Evolutionary conservation across 2,888 invertebrate genomes (phyloP), one percentile per base, ranked within the genome.

Genomic region (Chalcis sispes): DNA sequence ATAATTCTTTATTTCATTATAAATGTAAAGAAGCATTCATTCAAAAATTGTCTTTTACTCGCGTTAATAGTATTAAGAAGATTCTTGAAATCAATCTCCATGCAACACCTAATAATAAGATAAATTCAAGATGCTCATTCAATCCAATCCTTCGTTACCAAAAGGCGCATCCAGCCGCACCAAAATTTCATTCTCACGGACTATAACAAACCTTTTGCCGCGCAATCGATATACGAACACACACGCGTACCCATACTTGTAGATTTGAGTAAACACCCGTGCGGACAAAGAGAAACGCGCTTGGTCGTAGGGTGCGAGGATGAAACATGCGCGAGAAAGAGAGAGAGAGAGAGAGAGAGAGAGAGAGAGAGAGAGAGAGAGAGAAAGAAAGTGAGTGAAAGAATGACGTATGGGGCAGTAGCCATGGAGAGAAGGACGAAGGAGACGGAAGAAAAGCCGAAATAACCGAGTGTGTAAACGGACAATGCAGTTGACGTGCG

Each of bases 331-430:
- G 13, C 40, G 61, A 25, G 36, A 25, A 29, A n/a, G 46, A 20
- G 59, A 56, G 48, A 58, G 54, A 71, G 71, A 48, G 65, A 71
- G 54, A 66, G 66, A 66, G 66, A 66, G 65, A 52, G 2, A 23
- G 23, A 3, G 23, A 52, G 23, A 52, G 23, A 4, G 23, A 23
- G 8, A 23, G 25, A 52, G 50, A 7, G 4, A 52, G 2, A 23
- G 23, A 3, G 23, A 52, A 52, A 52, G 23, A 4, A 52, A 23
- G 8, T 10, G 25, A 52, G 50, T 3, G 4, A 23, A 23, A 52
- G 50, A 25, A 52, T 0, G 8, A 32, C 8, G 3, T 5, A 32
- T 8, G 32, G 32, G 32, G 32, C n/a, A n/a, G 8, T 8, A 32
- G 32, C 32, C 20, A 23, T 23, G 15, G 20, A 23, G 25, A n/a